Percentiles rank a stretch among this genome's conserved stretches.
Conservation (phyloP, 1,140 invertebrate genomes). For the Pogonomyrmex californicus region DNA sequence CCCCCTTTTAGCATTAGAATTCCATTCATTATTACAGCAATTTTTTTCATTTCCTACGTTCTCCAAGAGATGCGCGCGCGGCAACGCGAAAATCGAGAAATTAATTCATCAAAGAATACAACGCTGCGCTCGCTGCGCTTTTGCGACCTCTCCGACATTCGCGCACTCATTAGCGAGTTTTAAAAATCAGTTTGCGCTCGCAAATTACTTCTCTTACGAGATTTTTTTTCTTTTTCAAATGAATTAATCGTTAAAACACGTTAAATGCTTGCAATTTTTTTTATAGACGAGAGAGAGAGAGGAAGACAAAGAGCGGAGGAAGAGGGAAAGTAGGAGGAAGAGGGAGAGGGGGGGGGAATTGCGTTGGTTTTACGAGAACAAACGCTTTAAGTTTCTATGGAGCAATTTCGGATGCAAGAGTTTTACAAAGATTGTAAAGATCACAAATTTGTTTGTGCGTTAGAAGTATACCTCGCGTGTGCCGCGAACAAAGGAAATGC, state of each 20-base stretch:
- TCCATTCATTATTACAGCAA: constrained; percentile 24
- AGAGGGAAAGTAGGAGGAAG: background rate
- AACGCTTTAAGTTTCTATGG: background rate
- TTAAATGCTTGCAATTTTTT: constrained; percentile 3
- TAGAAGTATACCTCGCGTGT: background rate
- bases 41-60: constrained; percentile 11
- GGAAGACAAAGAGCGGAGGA: no score
- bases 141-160: background rate
- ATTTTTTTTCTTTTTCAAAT: constrained; percentile 5
- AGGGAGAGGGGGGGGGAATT: background rate
- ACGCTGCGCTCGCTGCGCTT: background rate
- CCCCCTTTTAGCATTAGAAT: background rate
- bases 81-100: constrained; percentile 27
- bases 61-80: background rate
- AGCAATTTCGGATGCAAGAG: background rate
- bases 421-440: background rate
- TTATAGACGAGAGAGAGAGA: background rate
- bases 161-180: constrained; percentile 31
- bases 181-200: constrained; percentile 36
- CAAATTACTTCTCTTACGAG: constrained; percentile 1
- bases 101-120: constrained; percentile 25
- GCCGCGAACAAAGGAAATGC: background rate
- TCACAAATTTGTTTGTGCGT: constrained; percentile 9
- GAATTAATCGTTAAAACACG: background rate
- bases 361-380: background rate